Conservation (phyloP, 2,797 vertebrate species). For the Chelon labrosus region DNA sequence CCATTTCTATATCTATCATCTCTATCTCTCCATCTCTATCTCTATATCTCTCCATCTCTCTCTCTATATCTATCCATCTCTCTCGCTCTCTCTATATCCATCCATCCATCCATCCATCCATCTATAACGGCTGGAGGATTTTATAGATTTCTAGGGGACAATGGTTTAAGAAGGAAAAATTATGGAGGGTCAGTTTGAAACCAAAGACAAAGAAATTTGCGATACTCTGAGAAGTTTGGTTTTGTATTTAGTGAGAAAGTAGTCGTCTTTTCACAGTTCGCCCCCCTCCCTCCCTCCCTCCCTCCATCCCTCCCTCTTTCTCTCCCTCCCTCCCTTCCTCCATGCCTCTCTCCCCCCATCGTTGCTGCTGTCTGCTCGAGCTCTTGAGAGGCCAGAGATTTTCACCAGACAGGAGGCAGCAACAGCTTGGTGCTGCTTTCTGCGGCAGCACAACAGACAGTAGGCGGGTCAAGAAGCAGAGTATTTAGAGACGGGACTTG, state of each 20-base stretch:
- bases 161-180: no score
- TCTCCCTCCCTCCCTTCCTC: background rate
- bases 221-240: constrained; percentile 3
- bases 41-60: no score
- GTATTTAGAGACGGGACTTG: constrained; percentile 28
- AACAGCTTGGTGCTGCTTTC: constrained; percentile 43
- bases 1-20: no score
- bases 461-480: constrained; percentile 16
- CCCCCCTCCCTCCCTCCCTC: background rate
- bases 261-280: background rate
- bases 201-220: background rate
- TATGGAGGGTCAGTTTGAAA: background rate
- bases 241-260: constrained; percentile 6
- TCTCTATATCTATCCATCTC: no score
- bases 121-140: background rate
- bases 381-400: constrained; percentile 27
- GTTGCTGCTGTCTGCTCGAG: constrained; percentile 13
- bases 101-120: no score
- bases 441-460: constrained; percentile 36
- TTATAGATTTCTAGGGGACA: background rate
- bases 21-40: no score
- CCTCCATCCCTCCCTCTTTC: background rate
- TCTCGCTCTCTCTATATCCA: no score
- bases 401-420: constrained; percentile 43
- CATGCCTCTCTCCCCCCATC: background rate